Percentiles rank a stretch among this genome's conserved stretches.
phyloP scores from a whole-genome alignment of 2,113 vertebrate genomes.

The Sarotherodon lohbergeri region DNA sequence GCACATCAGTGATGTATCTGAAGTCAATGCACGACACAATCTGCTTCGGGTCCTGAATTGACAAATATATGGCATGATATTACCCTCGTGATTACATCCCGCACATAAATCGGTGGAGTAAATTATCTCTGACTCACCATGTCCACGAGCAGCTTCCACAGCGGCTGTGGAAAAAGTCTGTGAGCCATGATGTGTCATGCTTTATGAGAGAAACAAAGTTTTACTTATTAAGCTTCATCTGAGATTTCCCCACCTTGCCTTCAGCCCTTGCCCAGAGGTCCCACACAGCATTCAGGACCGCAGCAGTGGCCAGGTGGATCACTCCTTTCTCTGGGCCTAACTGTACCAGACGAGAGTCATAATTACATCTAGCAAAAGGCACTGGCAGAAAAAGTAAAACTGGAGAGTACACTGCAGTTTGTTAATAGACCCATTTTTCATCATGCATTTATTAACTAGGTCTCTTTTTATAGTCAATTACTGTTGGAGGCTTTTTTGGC shows the following conservation, averaged over 20 bases:
- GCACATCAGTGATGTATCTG: conserved; percentile 76
- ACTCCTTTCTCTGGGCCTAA: conserved; percentile 77
- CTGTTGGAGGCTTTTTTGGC: not conserved
- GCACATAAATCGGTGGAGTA: not conserved
- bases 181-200: not conserved
- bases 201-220: not conserved
- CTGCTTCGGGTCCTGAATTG: conserved; percentile 64
- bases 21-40: conserved; percentile 81
- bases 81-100: not conserved
- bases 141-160: conserved; percentile 80
- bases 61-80: not conserved
- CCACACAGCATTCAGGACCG: conserved; percentile 79
- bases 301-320: conserved; percentile 73
- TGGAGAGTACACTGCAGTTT: not conserved
- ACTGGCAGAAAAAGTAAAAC: not conserved
- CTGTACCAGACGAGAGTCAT: conserved; percentile 38
- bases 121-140: conserved; percentile 68
- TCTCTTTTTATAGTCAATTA: not conserved
- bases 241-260: conserved; percentile 64
- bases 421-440: not conserved
- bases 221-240: not conserved
- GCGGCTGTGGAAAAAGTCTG: conserved; percentile 60
- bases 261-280: conserved; percentile 79
- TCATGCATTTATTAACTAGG: not conserved
- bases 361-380: not conserved